Conservation (phyloP, 1,140 invertebrate genomes). For the Bombus haemorrhoidalis region DNA sequence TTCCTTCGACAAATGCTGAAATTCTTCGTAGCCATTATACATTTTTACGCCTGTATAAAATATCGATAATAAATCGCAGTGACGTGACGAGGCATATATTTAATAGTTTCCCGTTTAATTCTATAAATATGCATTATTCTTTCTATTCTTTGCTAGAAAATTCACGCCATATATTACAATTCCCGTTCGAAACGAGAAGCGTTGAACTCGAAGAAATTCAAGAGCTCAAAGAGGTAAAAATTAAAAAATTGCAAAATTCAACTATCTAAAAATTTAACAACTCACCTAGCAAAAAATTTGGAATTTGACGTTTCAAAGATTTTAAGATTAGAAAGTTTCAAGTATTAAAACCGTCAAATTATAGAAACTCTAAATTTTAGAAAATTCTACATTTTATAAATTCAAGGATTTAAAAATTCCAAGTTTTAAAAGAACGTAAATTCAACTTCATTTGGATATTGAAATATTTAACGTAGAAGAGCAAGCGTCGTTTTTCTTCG, state of each 20-base stretch:
- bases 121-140: not conserved
- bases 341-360: not conserved
- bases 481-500: not conserved
- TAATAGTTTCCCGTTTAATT: not conserved
- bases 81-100: not conserved
- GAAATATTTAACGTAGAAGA: not conserved
- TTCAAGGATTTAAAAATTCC: not conserved
- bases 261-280: too few species aligned
- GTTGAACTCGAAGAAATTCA: not conserved
- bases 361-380: not conserved
- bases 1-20: not conserved
- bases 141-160: too few species aligned
- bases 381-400: not conserved
- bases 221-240: accelerated
- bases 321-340: not conserved
- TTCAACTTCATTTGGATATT: not conserved
- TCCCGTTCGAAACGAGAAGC: too few species aligned
- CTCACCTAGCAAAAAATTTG: too few species aligned
- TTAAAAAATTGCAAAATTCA: not conserved
- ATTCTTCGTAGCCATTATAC: not conserved
- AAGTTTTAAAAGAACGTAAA: not conserved
- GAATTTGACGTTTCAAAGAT: not conserved
- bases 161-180: too few species aligned
- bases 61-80: not conserved
- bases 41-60: not conserved